These are phyloP conservation scores for Acanthurus tractus DNA, from an alignment of 2,797 vertebrate genomes.

Conservation along the genomic window DNA sequence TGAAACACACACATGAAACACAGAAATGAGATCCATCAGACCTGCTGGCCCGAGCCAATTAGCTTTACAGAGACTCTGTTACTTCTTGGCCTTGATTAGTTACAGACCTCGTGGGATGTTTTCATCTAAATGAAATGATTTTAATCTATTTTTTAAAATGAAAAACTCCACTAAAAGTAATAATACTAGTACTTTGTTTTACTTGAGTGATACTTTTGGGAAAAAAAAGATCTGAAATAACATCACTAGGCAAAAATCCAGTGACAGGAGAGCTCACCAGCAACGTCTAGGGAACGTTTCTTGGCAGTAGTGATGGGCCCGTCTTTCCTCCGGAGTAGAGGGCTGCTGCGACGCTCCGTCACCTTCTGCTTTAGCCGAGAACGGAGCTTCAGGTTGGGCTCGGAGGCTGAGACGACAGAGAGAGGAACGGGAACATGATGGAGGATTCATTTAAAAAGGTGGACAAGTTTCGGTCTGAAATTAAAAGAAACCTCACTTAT, in stretches of 20 bases:
- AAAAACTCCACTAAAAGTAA: not conserved
- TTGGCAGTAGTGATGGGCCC: slow-evolving; percentile 91
- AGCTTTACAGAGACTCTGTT: not conserved
- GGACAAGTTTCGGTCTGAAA: not conserved
- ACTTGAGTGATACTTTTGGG: too few species aligned
- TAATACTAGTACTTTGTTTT: not conserved
- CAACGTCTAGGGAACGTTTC: slow-evolving; percentile 94
- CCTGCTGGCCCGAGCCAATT: not conserved
- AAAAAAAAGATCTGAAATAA: too few species aligned
- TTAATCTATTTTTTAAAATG: not conserved
- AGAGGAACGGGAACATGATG: not conserved
- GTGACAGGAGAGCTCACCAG: slow-evolving; percentile 81
- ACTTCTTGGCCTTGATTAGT: not conserved
- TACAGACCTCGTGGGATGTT: not conserved
- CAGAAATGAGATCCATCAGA: not conserved
- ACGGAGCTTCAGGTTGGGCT: slow-evolving; percentile 96
- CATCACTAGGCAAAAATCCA: not conserved
- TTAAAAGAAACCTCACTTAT: not conserved
- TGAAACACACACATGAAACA: slow-evolving; percentile 69
- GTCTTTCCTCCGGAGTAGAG: slow-evolving; percentile 94
- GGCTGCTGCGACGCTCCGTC: slow-evolving; percentile 95
- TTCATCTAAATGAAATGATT: not conserved
- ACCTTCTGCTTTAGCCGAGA: slow-evolving; percentile 98
- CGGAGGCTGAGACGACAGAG: slow-evolving; percentile 87
- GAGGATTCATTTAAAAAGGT: not conserved